phyloP scores from a whole-genome alignment of 2,113 vertebrate genomes.

The Neolamprologus modestus region DNA sequence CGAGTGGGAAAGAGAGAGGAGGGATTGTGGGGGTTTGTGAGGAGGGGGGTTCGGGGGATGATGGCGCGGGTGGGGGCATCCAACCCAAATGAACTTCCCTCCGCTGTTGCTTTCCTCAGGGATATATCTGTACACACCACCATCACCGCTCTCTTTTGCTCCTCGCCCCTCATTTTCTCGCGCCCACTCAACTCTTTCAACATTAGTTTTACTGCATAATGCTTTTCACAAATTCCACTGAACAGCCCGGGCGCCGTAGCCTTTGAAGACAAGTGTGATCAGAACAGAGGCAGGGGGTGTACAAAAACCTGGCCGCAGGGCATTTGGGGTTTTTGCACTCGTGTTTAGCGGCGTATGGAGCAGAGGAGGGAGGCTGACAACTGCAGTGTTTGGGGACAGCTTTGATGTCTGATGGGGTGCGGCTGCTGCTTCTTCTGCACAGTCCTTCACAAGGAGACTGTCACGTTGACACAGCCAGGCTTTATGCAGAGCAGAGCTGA shows the following conservation, averaged over 20 bases:
- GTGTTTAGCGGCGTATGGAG: conserved; percentile 51
- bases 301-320: conserved; percentile 52
- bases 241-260: conserved; percentile 31
- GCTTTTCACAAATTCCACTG: conserved; percentile 63
- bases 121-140: conserved; percentile 18
- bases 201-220: conserved; percentile 70
- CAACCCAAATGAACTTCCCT: conserved; percentile 60
- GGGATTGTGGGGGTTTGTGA: background rate
- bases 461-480: background rate
- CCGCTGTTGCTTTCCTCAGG: conserved; percentile 36
- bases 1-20: conserved; percentile 13
- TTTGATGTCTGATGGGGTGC: conserved; percentile 67
- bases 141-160: conserved; percentile 10
- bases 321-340: conserved; percentile 47
- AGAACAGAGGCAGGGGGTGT: conserved; percentile 50
- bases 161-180: conserved; percentile 38
- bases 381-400: conserved; percentile 65
- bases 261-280: conserved; percentile 69
- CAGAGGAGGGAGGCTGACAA: conserved; percentile 52
- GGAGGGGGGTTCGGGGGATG: background rate
- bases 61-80: background rate
- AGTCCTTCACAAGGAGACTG: conserved; percentile 24
- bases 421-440: conserved; percentile 20
- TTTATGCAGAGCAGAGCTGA: background rate
- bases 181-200: conserved; percentile 54